Base-by-base conservation (phyloP, 2,113 vertebrate species). In the Turdus rufiventris region DNA sequence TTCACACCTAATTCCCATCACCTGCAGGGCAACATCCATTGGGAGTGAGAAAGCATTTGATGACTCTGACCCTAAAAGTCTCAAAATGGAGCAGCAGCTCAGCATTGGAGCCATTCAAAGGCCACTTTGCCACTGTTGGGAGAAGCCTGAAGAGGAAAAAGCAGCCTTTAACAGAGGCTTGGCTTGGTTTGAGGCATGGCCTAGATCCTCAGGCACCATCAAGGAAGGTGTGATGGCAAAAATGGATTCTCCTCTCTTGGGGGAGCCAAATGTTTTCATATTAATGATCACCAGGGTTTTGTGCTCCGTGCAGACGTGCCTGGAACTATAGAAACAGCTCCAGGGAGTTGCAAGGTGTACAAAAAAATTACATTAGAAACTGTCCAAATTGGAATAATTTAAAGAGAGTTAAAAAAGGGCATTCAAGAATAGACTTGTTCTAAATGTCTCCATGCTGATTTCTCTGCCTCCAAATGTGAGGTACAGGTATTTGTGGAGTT, bases 401-500 rank as follows among this genome's bases (percentile, higher is more conserved):
- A 75, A 67, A 95, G 91, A 62, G 94, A 93, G 93, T 97, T 97
- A 26, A 96, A 97, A 98, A 97, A 96, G 95, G 91, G 71, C 85
- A 88, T 95, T 96, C 97, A 97, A 97, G 96, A 96, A 91, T 89
- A 96, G 94, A 88, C 96, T 96, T 95, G 96, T 96, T 94, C 94
- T 94, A 94, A 94, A 86, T 92, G 97, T 96, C 96, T 94, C 79
- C 23, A 93, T 71, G 96, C 96, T 97, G 97, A 91, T 92, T 96
- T 81, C 88, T 93, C 91, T 96, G 94, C 93, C 70, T 91, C 96
- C 91, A 74, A 95, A 96, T 94, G 91, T 96, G 95, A 97, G 96
- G 81, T 96, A 75, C 97, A 98, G 97, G 95, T 98, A 98, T 98
- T 98, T 97, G 97, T 66, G 82, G 97, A 97, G 96, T 94, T 75